Percentiles rank a stretch among this genome's conserved stretches.
Conservation (phyloP, 92 coral and sea anemone species). For the Isaurus tuberculatus region DNA sequence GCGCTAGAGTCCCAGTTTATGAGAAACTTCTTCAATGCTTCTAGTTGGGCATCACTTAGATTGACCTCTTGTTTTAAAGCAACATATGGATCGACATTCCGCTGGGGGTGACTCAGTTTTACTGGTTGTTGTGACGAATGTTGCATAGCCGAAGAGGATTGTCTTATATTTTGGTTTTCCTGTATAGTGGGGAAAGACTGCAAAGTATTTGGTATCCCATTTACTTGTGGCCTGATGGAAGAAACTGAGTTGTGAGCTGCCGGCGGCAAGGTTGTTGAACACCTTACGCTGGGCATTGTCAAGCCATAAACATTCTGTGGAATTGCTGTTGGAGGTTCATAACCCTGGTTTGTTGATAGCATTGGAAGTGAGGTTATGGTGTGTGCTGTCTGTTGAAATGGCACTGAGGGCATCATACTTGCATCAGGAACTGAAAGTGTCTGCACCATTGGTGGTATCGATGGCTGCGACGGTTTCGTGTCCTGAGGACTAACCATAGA, state of each 20-base stretch:
- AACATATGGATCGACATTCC: conserved; percentile 28
- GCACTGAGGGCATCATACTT: neutral
- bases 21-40: conserved; percentile 31
- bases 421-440: neutral
- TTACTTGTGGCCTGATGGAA: neutral
- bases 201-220: neutral
- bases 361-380: neutral
- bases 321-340: neutral
- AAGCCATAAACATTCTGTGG: conserved; percentile 23
- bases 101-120: neutral
- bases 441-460: neutral
- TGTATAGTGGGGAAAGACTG: neutral
- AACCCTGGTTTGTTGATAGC: conserved; percentile 7
- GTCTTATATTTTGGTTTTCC: conserved; percentile 2
- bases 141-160: neutral
- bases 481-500: neutral
- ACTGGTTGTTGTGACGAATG: neutral
- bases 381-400: conserved; percentile 11
- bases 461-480: neutral
- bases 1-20: conserved; percentile 3
- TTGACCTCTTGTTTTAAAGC: conserved; percentile 41
- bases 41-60: conserved; percentile 28
- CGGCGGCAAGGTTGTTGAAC: neutral
- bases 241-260: conserved; percentile 9
- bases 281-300: conserved; percentile 4